phyloP scores from a whole-genome alignment of 1,140 invertebrate genomes.

The Arion vulgaris region DNA sequence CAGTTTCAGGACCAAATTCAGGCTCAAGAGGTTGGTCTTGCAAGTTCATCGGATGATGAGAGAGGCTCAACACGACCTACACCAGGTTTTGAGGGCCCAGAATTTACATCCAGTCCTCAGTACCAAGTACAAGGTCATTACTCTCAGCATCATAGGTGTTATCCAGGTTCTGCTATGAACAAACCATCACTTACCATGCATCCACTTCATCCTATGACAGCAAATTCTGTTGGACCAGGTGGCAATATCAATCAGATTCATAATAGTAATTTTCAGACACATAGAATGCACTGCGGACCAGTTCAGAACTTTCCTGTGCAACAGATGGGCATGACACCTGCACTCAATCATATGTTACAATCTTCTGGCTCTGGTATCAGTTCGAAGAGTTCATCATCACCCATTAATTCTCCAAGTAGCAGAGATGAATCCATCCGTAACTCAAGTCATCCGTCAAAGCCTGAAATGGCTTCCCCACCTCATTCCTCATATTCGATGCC shows the following conservation, averaged over 20 bases:
- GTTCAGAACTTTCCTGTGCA: slow-evolving; percentile 17
- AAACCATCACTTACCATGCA: background rate
- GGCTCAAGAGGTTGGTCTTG: background rate
- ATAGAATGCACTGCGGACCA: slow-evolving; percentile 9
- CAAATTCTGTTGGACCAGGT: background rate
- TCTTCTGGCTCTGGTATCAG: background rate
- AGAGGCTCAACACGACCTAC: background rate
- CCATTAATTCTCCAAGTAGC: slow-evolving; percentile 12
- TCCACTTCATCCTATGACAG: slow-evolving; percentile 13
- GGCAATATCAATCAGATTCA: background rate
- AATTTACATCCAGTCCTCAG: slow-evolving; percentile 13
- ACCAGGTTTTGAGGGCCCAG: background rate
- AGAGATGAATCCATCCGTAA: slow-evolving; percentile 2
- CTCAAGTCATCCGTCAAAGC: slow-evolving; percentile 10
- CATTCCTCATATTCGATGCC: slow-evolving; percentile 22
- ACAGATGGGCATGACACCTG: slow-evolving; percentile 15
- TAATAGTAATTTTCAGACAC: background rate
- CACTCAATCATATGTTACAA: slow-evolving; percentile 27
- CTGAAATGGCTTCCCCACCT: slow-evolving; percentile 23
- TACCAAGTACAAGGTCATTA: slow-evolving; percentile 26
- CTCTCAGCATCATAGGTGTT: slow-evolving; percentile 6
- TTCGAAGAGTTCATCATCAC: background rate
- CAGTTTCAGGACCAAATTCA: slow-evolving; percentile 19
- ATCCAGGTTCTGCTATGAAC: slow-evolving; percentile 2
- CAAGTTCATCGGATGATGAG: background rate